Percentiles rank a stretch among this genome's conserved stretches.
phyloP scores from a whole-genome alignment of 1,140 invertebrate genomes.

The Psix sp. region DNA sequence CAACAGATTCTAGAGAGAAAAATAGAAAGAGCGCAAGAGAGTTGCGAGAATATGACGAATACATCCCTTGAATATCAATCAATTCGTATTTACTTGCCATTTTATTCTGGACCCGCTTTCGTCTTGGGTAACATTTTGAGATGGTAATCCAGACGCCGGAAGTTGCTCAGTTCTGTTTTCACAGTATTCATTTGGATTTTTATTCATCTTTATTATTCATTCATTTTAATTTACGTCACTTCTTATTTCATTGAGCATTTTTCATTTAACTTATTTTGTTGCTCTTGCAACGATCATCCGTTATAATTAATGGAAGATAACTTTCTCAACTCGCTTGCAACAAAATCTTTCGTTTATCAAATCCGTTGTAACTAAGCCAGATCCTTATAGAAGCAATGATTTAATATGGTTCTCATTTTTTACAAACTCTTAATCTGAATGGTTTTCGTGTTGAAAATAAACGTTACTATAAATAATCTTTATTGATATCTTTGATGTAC shows the following conservation, averaged over 20 bases:
- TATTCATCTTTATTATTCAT: constrained; percentile 9
- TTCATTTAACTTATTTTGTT: constrained; percentile 18
- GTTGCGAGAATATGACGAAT: constrained; percentile 28
- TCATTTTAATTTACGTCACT: constrained; percentile 22
- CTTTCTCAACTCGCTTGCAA: constrained; percentile 1
- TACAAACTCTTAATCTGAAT: too few relatives aligned
- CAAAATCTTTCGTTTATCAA: background rate
- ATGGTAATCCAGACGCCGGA: constrained; percentile 17
- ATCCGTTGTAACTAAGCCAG: too few relatives aligned
- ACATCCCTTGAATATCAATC: constrained; percentile 45
- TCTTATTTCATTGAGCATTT: constrained; percentile 13
- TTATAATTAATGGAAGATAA: constrained; percentile 10
- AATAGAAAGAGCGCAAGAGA: too few relatives aligned
- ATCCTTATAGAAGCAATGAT: too few relatives aligned
- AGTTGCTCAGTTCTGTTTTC: constrained; percentile 11
- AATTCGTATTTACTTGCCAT: constrained; percentile 29
- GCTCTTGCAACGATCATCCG: background rate
- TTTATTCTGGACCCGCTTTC: constrained; percentile 34
- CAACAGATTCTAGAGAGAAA: too few relatives aligned
- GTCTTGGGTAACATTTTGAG: constrained; percentile 24
- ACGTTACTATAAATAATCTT: too few relatives aligned
- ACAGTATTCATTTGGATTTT: constrained; percentile 16
- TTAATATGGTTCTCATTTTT: too few relatives aligned
- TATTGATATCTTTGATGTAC: too few relatives aligned
- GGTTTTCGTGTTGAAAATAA: too few relatives aligned